Percentiles rank a stretch among this genome's conserved stretches.
These are phyloP conservation scores for Maylandia zebra DNA, from an alignment of 2,113 vertebrate genomes.

Conservation along the genomic window DNA sequence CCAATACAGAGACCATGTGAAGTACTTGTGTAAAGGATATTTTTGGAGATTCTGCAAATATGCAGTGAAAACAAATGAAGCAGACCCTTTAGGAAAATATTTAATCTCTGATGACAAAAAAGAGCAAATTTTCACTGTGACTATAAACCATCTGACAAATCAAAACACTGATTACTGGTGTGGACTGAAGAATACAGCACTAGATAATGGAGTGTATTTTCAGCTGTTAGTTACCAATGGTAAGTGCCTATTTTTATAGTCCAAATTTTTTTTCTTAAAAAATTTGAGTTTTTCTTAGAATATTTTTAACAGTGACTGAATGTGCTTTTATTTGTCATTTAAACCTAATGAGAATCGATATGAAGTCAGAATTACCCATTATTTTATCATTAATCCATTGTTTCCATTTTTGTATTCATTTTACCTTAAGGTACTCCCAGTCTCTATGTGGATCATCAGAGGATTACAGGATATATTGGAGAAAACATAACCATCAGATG, in stretches of 20 bases:
- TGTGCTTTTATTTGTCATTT: background rate
- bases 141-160: background rate
- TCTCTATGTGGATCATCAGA: background rate
- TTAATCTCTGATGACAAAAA: background rate
- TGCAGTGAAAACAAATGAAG: background rate
- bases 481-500: background rate
- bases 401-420: background rate
- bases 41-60: fast-evolving
- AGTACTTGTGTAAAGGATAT: conserved; percentile 29
- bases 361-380: background rate
- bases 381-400: background rate
- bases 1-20: background rate
- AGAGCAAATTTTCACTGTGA: background rate
- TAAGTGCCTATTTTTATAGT: background rate
- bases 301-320: background rate
- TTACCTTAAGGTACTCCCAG: background rate
- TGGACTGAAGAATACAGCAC: background rate
- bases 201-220: background rate
- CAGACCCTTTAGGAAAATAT: background rate
- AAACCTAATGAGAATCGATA: background rate
- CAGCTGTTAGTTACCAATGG: background rate
- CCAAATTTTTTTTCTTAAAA: background rate
- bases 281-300: background rate
- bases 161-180: background rate
- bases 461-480: background rate